These are phyloP conservation scores for Ctena decussata DNA, from an alignment of 2,888 invertebrate species.

Conservation along the genomic window DNA sequence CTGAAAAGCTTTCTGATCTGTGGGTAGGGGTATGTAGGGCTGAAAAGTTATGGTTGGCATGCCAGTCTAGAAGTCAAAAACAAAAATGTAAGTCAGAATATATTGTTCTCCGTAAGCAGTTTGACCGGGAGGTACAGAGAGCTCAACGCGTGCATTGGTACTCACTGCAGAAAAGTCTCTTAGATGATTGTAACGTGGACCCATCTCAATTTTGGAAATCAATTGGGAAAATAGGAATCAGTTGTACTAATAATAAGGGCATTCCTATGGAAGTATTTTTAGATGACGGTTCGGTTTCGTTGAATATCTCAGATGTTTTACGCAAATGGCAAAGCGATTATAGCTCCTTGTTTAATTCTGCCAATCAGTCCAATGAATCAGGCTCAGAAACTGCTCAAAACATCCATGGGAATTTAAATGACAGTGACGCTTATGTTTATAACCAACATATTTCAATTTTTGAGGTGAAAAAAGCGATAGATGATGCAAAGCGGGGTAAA, in stretches of 20 bases:
- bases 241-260: not conserved
- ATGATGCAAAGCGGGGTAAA: slow-evolving; percentile 27
- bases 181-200: slow-evolving; percentile 27
- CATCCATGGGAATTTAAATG: not conserved
- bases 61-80: not conserved
- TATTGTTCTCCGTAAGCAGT: slow-evolving; percentile 8
- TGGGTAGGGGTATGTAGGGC: slow-evolving; percentile 19
- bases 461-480: slow-evolving; percentile 21
- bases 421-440: not conserved
- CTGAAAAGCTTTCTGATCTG: slow-evolving; percentile 15
- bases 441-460: slow-evolving; percentile 7
- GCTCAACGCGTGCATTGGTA: slow-evolving; percentile 35
- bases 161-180: not conserved
- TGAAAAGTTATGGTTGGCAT: slow-evolving; percentile 16
- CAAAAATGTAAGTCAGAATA: not conserved
- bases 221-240: slow-evolving; percentile 33
- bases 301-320: slow-evolving; percentile 5
- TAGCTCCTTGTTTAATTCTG: not conserved
- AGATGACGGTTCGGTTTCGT: not conserved
- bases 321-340: not conserved
- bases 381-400: not conserved
- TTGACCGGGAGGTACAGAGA: slow-evolving; percentile 38
- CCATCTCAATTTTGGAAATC: slow-evolving; percentile 37
- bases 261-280: slow-evolving; percentile 9
- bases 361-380: not conserved